Evolutionary conservation across 2,888 invertebrate species (phyloP).

Genomic region (Rotaria sp.): DNA sequence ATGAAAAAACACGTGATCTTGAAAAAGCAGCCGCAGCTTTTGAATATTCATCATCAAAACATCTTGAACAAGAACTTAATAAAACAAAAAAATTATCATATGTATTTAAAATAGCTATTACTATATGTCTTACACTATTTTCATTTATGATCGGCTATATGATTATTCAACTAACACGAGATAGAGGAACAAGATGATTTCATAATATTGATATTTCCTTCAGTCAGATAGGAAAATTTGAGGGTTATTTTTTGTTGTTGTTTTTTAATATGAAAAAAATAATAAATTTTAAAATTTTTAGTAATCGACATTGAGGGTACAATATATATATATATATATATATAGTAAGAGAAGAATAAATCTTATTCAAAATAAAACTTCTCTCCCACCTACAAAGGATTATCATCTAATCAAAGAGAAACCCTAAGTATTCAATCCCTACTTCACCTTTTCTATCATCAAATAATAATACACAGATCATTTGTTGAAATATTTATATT

Average conservation of each 20-base stretch:
- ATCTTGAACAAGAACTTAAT: neutral
- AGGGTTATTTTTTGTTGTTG: too few relatives aligned
- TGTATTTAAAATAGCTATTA: neutral
- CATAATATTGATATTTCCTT: neutral
- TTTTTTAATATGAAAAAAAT: too few relatives aligned
- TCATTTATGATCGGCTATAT: neutral
- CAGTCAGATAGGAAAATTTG: neutral
- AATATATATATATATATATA: neutral
- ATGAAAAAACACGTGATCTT: neutral
- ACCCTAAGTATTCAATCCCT: neutral
- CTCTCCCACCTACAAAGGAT: neutral
- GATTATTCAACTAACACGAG: neutral
- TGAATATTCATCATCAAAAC: neutral
- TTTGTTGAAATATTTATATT: conserved; percentile 17
- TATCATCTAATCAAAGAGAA: neutral
- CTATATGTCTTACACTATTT: neutral
- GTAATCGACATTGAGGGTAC: too few relatives aligned
- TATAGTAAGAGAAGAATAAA: neutral
- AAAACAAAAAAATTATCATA: neutral
- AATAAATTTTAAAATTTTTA: too few relatives aligned
- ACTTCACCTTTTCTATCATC: neutral
- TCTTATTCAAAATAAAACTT: too few relatives aligned
- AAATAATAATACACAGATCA: neutral
- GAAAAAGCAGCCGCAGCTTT: neutral
- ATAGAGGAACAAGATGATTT: neutral